Evolutionary conservation across 2,888 invertebrate species (phyloP), one percentile per base, ranked within the genome.

Genomic region (Diaphora mendica): DNA sequence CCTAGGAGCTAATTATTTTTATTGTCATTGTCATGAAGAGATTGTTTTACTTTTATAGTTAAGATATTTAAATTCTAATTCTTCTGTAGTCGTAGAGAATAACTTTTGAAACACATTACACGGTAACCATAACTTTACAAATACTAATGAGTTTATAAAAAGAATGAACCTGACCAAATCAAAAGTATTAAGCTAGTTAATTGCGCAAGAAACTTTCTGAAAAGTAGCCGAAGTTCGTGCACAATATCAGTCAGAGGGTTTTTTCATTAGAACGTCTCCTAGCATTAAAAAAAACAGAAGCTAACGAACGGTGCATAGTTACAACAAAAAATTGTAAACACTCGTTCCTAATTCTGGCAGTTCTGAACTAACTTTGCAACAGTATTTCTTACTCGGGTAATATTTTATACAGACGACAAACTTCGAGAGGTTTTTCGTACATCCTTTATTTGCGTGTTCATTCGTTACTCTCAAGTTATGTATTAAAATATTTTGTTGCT

Each of bases 181-280:
- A 87, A 82, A 86, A 84, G 88, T 87, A 90, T 88, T 86, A 85
- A 87, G 82, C 80, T 78, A 87, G 90, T 89, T 91, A 91, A 91
- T 92, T 91, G 90, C 84, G 78, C 86, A 86, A 80, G 83, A 87
- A 92, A 91, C 86, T 90, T 89, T 82, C 79, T 86, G 80, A 80
- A 85, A 81, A 84, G 84, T 81, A 85, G 79, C 83, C 84, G 85
- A 90, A 90, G 87, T 90, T 91, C 83, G 82, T 88, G 85, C 86
- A 82, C 82, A 82, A 85, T 86, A 89, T 88, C 87, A 89, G 85
- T 88, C 87, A 77, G 82, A 85, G 75, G 90, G 87, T 91, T 93
- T 91, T 92, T 91, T 93, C 91, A 91, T 93, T 91, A 93, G 86
- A 83, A 81, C 78, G 83, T 83, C 81, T 86, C 80, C 82, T 77